Evolutionary conservation across 2,797 vertebrate genomes (phyloP), one percentile per base, ranked within the genome.

Genomic region (Pteropus rufus): DNA sequence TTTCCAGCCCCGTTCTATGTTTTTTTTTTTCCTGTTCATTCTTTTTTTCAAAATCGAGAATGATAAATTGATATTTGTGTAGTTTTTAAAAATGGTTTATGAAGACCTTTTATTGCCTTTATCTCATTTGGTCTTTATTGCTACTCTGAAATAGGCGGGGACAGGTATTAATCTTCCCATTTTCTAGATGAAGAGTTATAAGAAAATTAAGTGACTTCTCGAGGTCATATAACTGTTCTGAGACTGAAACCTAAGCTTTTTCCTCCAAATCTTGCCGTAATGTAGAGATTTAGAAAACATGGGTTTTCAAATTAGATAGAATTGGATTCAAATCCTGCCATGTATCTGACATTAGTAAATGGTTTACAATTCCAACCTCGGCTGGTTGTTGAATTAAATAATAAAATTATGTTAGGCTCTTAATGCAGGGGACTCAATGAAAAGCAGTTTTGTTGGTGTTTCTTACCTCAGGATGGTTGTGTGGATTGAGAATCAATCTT

Each of bases 161-260:
- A 10, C 62, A 64, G 36, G 12, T 83, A 11, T 79, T 79, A 41
- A 52, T 90, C 9, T 60, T 93, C 72, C 7, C 21, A 34, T 81
- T 86, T 77, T 49, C 9, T 36, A 89, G 34, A 73, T 76, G 49
- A 85, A 86, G 19, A 88, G 46, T 46, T 46, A 64, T 65, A 46
- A 84, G 91, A 86, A 26, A 94, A 79, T 67, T 94, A 73, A 72
- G 36, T 92, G 72, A 81, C 67, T 86, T 93, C 34, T 29, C 23
- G 73, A 72, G 46, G 12, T 95, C 34, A 64, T 8, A 21, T 39
- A 67, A n/a, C 34, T 82, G 11, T 83, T 70, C 46, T 41, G 10
- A 15, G 46, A 36, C 39, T 90, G 44, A 92, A 75, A 79, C 24
- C 36, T 11, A 44, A n/a, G 39, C 56, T 65, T 89, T 89, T 82